These are phyloP conservation scores for Seriola rivoliana DNA, from an alignment of 2,113 vertebrate species.

Conservation along the genomic window DNA sequence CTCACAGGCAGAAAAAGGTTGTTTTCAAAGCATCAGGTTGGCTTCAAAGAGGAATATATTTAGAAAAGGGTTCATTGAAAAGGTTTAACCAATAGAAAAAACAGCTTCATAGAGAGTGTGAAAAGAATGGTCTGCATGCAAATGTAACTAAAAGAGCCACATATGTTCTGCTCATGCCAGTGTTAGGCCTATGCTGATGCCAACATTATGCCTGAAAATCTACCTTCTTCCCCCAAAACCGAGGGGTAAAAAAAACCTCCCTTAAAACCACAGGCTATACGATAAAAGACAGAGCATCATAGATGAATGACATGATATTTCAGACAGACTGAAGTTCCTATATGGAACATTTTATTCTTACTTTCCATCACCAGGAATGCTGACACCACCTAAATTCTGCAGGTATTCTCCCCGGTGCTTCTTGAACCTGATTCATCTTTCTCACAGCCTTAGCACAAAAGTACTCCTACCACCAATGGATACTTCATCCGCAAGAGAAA, in stretches of 20 bases:
- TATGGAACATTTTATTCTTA: slow-evolving; percentile 38
- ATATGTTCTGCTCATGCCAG: not conserved
- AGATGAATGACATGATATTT: slow-evolving; percentile 50
- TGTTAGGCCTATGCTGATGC: not conserved
- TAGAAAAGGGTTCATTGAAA: not conserved
- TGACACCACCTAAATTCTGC: slow-evolving; percentile 50
- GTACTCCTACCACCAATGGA: not conserved
- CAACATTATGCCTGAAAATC: not conserved
- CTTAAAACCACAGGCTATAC: not conserved
- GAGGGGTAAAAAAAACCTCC: not conserved
- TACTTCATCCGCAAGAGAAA: not conserved
- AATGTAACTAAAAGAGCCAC: not conserved
- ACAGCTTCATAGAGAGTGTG: not conserved
- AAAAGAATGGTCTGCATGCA: not conserved
- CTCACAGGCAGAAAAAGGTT: slow-evolving; percentile 17
- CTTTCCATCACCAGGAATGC: slow-evolving; percentile 44
- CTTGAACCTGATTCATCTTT: slow-evolving; percentile 55
- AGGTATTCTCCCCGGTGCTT: slow-evolving; percentile 33
- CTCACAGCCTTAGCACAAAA: slow-evolving; percentile 29
- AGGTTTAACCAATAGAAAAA: not conserved
- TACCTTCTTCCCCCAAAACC: not conserved
- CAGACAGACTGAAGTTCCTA: slow-evolving; percentile 28
- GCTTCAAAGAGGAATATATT: slow-evolving; percentile 16
- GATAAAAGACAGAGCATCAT: slow-evolving; percentile 3
- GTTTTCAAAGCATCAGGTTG: slow-evolving; percentile 32